These are phyloP conservation scores for Melozone crissalis DNA, from an alignment of 2,113 vertebrate genomes.

Conservation along the genomic window DNA sequence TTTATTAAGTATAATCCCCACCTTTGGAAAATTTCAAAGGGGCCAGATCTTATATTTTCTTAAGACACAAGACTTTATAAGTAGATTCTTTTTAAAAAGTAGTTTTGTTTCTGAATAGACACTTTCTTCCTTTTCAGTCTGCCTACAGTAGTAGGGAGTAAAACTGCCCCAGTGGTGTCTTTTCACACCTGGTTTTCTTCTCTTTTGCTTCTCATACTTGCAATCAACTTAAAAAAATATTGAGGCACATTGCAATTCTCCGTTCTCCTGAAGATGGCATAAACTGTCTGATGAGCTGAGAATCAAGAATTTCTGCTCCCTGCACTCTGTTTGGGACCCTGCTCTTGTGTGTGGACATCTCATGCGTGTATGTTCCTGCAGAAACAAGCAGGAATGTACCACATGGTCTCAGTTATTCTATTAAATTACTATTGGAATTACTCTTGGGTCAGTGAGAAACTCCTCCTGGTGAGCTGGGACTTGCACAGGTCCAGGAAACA, in stretches of 20 bases:
- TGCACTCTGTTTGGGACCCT: fast-evolving
- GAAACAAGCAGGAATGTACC: background rate
- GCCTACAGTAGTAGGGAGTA: background rate
- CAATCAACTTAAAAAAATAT: background rate
- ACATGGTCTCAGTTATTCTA: background rate
- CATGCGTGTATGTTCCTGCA: fast-evolving
- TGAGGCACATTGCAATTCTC: background rate
- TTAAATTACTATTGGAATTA: background rate
- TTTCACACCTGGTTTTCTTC: background rate
- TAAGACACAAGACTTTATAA: background rate
- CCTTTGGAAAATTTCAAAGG: background rate
- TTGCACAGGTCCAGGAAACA: background rate
- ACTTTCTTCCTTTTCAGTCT: background rate
- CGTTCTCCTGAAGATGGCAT: background rate
- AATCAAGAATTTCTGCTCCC: background rate
- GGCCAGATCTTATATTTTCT: background rate
- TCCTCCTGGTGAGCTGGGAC: background rate
- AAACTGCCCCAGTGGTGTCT: background rate
- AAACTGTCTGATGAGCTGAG: background rate
- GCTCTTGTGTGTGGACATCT: fast-evolving
- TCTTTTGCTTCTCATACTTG: background rate
- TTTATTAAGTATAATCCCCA: background rate
- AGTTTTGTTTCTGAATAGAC: background rate
- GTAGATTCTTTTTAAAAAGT: background rate
- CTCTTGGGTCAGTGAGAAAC: fast-evolving